Conservation (phyloP, 2,797 vertebrate genomes). For the Leuciscus waleckii region DNA sequence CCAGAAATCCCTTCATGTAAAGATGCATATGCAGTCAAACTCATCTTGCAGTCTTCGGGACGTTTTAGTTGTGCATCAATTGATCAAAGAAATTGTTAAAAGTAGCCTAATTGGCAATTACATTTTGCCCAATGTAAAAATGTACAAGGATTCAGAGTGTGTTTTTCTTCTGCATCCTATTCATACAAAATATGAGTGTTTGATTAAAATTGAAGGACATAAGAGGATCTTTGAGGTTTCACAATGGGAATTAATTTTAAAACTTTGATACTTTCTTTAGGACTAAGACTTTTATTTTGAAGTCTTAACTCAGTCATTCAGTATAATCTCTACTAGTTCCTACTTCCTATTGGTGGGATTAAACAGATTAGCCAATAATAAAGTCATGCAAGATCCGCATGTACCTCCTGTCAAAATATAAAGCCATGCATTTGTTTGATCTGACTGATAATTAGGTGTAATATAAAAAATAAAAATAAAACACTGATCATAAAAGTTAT, state of each 20-base stretch:
- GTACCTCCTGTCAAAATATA: background rate
- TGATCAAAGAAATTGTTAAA: background rate
- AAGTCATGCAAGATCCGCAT: background rate
- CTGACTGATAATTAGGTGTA: background rate
- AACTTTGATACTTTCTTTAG: background rate
- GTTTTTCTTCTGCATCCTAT: background rate
- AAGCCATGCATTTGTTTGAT: background rate
- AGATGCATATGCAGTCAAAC: background rate
- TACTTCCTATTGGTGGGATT: constrained; percentile 38
- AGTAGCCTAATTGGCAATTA: too few relatives aligned
- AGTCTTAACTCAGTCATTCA: background rate
- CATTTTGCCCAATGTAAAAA: background rate
- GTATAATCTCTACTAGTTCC: constrained; percentile 10
- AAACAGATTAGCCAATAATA: constrained; percentile 54
- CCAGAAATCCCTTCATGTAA: too few relatives aligned
- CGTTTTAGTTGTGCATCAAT: background rate
- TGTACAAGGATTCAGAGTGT: background rate
- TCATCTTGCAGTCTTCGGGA: background rate
- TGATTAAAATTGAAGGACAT: background rate
- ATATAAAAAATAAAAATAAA: background rate
- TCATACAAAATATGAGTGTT: background rate
- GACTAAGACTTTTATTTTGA: constrained; percentile 33
- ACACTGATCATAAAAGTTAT: background rate
- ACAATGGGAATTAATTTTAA: background rate
- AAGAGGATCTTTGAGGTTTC: background rate